Base-by-base conservation (phyloP, 2,113 vertebrate genomes). In the Zapornia atra region DNA sequence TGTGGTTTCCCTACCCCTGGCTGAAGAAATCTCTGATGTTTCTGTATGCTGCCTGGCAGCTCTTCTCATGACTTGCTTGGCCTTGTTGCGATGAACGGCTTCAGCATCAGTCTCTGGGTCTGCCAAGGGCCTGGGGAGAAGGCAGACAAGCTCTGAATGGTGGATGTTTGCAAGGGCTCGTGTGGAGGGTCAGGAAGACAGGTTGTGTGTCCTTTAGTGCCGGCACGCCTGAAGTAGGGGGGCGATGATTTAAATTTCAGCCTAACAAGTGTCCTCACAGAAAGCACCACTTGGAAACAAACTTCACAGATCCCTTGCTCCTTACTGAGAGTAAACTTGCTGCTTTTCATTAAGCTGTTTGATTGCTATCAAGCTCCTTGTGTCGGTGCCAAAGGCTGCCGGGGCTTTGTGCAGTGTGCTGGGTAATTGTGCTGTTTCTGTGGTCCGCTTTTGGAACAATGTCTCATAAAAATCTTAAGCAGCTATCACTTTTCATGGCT, bases 401-500 rank as follows among this genome's bases (percentile, higher is more conserved):
- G 0, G 79, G 87, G 73, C 96, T 95, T 78, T 91, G 86, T 95
- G 76, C 91, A 42, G 48, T 65, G 85, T 6, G 75, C 94, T 56
- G 89, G 80, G 90, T 96, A 94, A 95, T 94, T 87, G 95, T 87
- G 89, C 82, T 10, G 64, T 85, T 97, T 92, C 97, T 92, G 86
- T 89, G 95, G 95, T 83, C 86, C 5, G 42, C 91, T 82, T 90
- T 96, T 92, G 86, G 76, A 96, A 97, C 95, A 95, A 90, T 46
- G 76, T 94, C 97, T 97, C 96, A 79, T 96, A 97, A 96, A 97
- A 96, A 92, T 93, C 96, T 93, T 97, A 96, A 97, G 95, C 82
- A 24, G 94, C 94, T 97, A 95, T 96, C 97, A 88, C 97, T 97
- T 98, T 96, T 97, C 97, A 96, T 95, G 96, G 94, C 96, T 97